A percentile compares a stretch with the other conserved stretches of the same genome.
Evolutionary conservation across 2,113 vertebrate species (phyloP).

Genomic region (Ophthalmolycus amberensis): DNA sequence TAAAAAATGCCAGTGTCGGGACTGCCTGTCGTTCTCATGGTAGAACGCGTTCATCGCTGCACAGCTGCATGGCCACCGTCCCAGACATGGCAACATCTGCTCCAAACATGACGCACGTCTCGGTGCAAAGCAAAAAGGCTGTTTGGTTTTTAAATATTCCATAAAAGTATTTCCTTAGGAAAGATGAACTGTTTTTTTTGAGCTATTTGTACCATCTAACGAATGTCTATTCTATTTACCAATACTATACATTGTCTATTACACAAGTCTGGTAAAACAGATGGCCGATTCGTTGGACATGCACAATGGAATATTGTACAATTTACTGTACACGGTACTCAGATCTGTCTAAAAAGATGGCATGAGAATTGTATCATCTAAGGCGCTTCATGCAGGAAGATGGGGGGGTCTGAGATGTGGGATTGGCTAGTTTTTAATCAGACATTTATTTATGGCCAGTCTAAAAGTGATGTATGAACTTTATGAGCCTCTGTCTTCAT

Average conservation of each 20-base stretch:
- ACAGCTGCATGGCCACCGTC: constrained; percentile 77
- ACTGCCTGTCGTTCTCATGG: constrained; percentile 71
- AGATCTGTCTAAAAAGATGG: constrained; percentile 80
- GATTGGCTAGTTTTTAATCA: constrained; percentile 79
- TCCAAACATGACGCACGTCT: constrained; percentile 89
- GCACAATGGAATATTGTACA: constrained; percentile 87
- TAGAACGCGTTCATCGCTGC: constrained; percentile 81
- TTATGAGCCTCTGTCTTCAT: constrained; percentile 67
- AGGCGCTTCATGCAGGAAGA: constrained; percentile 85
- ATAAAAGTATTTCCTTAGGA: constrained; percentile 85
- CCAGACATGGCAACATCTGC: constrained; percentile 82
- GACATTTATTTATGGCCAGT: constrained; percentile 75
- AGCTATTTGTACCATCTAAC: constrained; percentile 83
- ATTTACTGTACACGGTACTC: constrained; percentile 78
- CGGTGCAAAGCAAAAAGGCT: constrained; percentile 85
- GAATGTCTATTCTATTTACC: constrained; percentile 81
- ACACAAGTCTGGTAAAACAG: constrained; percentile 86
- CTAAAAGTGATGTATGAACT: constrained; percentile 49
- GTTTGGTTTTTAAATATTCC: constrained; percentile 86
- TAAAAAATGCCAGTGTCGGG: constrained; percentile 79
- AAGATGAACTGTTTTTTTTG: constrained; percentile 83
- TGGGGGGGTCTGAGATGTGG: constrained; percentile 81
- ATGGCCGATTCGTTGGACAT: constrained; percentile 87
- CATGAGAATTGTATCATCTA: constrained; percentile 79
- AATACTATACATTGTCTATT: constrained; percentile 89